These are phyloP conservation scores for Anodontia alba DNA, from an alignment of 2,888 invertebrate genomes.

Conservation along the genomic window DNA sequence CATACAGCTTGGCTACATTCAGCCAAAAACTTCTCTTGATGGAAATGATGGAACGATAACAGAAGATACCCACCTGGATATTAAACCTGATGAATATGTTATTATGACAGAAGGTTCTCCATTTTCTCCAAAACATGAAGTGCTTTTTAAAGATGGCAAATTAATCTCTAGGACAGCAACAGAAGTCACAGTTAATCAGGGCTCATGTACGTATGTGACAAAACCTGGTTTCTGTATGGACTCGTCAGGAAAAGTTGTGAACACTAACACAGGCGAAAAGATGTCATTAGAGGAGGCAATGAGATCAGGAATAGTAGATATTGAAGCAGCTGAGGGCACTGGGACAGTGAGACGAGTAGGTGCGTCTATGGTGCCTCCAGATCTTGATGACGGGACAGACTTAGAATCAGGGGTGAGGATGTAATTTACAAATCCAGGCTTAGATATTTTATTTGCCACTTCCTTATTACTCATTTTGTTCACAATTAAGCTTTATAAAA, in stretches of 20 bases:
- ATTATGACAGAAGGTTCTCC: slow-evolving; percentile 68
- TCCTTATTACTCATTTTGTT: no score
- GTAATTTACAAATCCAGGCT: background rate
- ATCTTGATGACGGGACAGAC: slow-evolving; percentile 37
- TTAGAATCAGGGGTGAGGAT: slow-evolving; percentile 54
- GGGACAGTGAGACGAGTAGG: slow-evolving; percentile 50
- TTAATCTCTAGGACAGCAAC: slow-evolving; percentile 73
- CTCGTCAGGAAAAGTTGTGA: slow-evolving; percentile 91
- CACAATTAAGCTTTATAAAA: no score
- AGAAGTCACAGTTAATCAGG: slow-evolving; percentile 69
- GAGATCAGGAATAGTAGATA: slow-evolving; percentile 63
- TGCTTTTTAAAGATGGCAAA: slow-evolving; percentile 65
- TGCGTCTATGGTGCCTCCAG: slow-evolving; percentile 42
- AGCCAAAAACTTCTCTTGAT: slow-evolving; percentile 57
- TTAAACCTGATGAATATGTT: slow-evolving; percentile 43
- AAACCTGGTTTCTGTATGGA: slow-evolving; percentile 76
- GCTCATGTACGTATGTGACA: slow-evolving; percentile 70
- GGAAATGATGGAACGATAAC: slow-evolving; percentile 26
- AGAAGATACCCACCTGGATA: background rate
- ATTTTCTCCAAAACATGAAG: slow-evolving; percentile 66
- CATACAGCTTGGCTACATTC: slow-evolving; percentile 67
- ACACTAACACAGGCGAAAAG: slow-evolving; percentile 85
- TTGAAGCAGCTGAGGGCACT: slow-evolving; percentile 66
- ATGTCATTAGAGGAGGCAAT: slow-evolving; percentile 70
- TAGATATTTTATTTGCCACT: background rate